Evolutionary conservation across 2,888 invertebrate species (phyloP).

Genomic region (Netelia virgata): DNA sequence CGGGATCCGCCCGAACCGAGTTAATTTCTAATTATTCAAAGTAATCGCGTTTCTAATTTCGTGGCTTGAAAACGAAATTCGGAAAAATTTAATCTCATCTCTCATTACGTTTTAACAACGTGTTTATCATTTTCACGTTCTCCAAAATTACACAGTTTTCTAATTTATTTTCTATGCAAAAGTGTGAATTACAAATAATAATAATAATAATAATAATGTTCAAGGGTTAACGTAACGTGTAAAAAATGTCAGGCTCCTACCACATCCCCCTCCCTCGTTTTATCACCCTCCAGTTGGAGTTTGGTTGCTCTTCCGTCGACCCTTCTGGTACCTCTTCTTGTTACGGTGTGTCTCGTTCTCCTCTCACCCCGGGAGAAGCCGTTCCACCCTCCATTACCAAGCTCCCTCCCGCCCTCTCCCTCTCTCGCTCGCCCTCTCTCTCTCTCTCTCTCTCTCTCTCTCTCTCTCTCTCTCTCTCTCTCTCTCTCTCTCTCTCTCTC

Average conservation of each 20-base stretch:
- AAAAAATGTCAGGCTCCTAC: background rate
- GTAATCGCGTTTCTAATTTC: too few species aligned
- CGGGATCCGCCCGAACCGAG: too few species aligned
- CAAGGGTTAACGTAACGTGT: background rate
- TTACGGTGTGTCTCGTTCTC: background rate
- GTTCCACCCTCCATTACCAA: slow-evolving; percentile 52
- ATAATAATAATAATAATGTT: background rate
- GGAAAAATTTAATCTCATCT: too few species aligned
- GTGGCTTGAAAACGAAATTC: too few species aligned
- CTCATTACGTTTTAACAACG: too few species aligned
- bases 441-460: slow-evolving; percentile 38
- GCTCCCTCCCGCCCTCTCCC: background rate
- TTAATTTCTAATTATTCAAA: too few species aligned
- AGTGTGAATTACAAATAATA: background rate
- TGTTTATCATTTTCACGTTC: too few species aligned
- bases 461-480: slow-evolving; percentile 15
- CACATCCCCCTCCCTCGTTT: background rate
- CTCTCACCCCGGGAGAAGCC: slow-evolving; percentile 19
- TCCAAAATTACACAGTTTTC: too few species aligned
- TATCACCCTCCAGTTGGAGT: background rate
- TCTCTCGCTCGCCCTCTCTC: slow-evolving; percentile 24
- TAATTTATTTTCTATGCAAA: background rate
- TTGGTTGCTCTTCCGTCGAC: background rate
- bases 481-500: slow-evolving; percentile 43
- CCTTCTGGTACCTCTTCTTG: background rate